Conservation (phyloP, 1,140 invertebrate genomes). For the Calephelis nemesis region DNA sequence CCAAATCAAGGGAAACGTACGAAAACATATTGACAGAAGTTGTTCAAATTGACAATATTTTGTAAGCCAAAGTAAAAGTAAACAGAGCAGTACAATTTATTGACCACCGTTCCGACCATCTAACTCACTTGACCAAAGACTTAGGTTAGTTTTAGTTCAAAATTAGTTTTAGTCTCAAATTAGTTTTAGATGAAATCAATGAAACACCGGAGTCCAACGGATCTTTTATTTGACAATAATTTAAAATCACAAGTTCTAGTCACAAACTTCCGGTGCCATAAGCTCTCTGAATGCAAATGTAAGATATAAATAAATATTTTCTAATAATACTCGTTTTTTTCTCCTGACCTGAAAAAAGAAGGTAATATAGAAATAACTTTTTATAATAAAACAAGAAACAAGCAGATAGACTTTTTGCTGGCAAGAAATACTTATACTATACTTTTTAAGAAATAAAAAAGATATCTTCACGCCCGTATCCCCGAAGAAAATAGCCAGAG, state of each 20-base stretch:
- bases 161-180: constrained; percentile 48
- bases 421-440: too few species aligned
- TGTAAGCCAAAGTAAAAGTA: constrained; percentile 51
- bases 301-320: constrained; percentile 54
- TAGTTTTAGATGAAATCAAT: constrained; percentile 12
- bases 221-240: constrained; percentile 35
- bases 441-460: too few species aligned
- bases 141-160: constrained; percentile 46
- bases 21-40: constrained; percentile 20
- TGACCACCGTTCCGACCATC: constrained; percentile 39
- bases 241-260: constrained; percentile 52
- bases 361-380: too few species aligned
- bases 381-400: too few species aligned
- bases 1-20: too few species aligned
- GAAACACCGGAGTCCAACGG: constrained; percentile 28
- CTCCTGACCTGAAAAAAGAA: constrained; percentile 21
- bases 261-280: constrained; percentile 54
- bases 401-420: too few species aligned
- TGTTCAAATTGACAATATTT: constrained; percentile 47
- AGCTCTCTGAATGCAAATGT: constrained; percentile 45
- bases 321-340: constrained; percentile 54
- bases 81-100: constrained; percentile 39
- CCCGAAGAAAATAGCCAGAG: too few species aligned
- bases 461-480: too few species aligned
- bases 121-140: constrained; percentile 70